Conservation (phyloP, 2,113 vertebrate species). For the Cebus imitator region DNA sequence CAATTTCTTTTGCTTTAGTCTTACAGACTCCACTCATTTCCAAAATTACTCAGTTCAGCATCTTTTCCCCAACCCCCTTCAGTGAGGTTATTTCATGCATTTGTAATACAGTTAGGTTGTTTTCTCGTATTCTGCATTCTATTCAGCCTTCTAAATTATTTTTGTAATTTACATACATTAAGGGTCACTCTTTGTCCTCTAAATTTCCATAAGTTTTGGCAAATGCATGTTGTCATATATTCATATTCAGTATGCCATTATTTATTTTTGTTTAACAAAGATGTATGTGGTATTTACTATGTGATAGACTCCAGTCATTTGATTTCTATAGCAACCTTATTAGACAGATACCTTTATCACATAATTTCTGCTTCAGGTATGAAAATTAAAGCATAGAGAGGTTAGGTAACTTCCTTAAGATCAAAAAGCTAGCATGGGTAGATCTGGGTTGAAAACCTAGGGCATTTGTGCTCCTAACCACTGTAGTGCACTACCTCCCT, state of each 20-base stretch:
- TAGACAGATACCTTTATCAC: not conserved
- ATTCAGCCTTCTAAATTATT: not conserved
- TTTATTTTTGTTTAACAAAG: conserved; percentile 13
- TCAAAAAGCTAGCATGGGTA: not conserved
- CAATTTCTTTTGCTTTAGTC: not conserved
- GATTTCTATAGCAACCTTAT: not conserved
- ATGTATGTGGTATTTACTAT: not conserved
- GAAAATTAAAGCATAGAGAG: not conserved
- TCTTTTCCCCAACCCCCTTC: not conserved
- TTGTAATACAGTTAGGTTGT: not conserved
- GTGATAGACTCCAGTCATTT: not conserved
- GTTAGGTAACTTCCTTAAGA: conserved; percentile 25
- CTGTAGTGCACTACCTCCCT: not conserved
- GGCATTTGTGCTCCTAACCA: not conserved
- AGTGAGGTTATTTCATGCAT: not conserved
- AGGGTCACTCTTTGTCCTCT: not conserved
- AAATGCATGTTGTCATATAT: not conserved
- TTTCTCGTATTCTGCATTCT: not conserved
- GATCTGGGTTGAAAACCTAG: not conserved
- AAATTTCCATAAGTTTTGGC: not conserved
- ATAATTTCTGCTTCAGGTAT: not conserved
- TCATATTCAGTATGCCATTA: not conserved
- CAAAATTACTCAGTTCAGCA: not conserved
- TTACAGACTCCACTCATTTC: not conserved
- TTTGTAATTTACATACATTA: not conserved